Base-by-base conservation (phyloP, 2,797 vertebrate species). In the Coreius guichenoti region DNA sequence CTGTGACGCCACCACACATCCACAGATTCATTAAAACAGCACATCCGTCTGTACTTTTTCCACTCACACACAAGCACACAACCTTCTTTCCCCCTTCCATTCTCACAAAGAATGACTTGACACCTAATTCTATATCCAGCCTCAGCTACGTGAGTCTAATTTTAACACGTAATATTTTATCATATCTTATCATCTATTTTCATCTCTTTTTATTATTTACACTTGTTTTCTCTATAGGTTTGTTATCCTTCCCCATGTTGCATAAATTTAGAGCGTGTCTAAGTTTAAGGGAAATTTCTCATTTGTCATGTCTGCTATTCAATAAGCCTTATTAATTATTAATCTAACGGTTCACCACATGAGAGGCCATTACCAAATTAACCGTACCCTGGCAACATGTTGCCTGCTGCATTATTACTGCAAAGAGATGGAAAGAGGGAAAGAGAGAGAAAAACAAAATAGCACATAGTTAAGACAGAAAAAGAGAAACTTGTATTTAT, bases 341-440 rank as follows among this genome's bases (percentile, higher is more conserved):
- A 90, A 89, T 70, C 56, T 49, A 61, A 77, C 5, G 49, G 45
- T 83, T 82, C 36, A 23, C 82, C 75, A 84, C 85, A 84, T 29
- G 54, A 84, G 82, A 88, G 81, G 33, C 84, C 87, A 83, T 88
- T 88, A 88, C 79, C 75, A 88, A 87, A 89, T 88, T 85, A 90
- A 73, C 72, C 43, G 7, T 90, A 83, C 76, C 82, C 51, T 81
- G 67, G 82, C 86, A 90, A 86, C 86, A 80, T 88, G 83, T 78
- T 79, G 54, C 76, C 70, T 86, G 65, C 81, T 61, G 49, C 65
- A 56, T 70, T 43, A 69, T 72, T 79, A 74, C 58, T 65, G 23
- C 17, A 81, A 74, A 16, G 39, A 51, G 23, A 87, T 23, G 31
- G 58, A 65, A 43, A 70, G 51, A 83, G n/a, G 19, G 33, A 39